phyloP scores from a whole-genome alignment of 2,113 vertebrate species.

The Lipophrys pholis region DNA sequence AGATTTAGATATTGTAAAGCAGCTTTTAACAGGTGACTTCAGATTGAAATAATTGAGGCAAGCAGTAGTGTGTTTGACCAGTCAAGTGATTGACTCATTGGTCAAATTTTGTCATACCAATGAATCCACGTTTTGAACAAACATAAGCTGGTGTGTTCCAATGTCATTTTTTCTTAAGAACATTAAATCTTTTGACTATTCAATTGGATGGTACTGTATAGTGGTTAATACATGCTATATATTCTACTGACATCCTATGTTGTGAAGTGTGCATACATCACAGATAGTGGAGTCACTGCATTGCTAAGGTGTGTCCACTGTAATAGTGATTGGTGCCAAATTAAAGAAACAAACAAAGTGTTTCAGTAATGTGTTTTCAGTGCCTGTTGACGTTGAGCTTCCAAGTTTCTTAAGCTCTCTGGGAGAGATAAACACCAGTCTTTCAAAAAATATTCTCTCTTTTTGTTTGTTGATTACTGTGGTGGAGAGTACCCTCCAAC shows the following conservation, averaged over 20 bases:
- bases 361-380: no score
- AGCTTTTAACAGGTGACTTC: background rate
- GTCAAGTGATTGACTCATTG: background rate
- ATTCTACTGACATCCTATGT: background rate
- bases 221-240: background rate
- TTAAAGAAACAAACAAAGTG: background rate
- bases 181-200: background rate
- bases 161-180: no score
- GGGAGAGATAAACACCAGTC: no score
- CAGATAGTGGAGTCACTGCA: no score
- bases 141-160: background rate
- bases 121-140: conserved; percentile 6
- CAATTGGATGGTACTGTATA: background rate
- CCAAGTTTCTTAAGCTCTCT: no score
- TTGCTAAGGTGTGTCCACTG: no score
- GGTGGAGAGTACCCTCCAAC: no score
- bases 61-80: conserved; percentile 13
- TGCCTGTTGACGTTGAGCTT: no score
- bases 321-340: no score
- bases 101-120: background rate
- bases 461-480: no score
- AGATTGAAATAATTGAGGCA: background rate
- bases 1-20: background rate
- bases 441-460: no score
- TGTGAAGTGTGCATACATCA: background rate